A percentile compares a stretch with the other conserved stretches of the same genome.
Conservation (phyloP, 2,888 invertebrate genomes). For the Acrocyrtus sp. region DNA sequence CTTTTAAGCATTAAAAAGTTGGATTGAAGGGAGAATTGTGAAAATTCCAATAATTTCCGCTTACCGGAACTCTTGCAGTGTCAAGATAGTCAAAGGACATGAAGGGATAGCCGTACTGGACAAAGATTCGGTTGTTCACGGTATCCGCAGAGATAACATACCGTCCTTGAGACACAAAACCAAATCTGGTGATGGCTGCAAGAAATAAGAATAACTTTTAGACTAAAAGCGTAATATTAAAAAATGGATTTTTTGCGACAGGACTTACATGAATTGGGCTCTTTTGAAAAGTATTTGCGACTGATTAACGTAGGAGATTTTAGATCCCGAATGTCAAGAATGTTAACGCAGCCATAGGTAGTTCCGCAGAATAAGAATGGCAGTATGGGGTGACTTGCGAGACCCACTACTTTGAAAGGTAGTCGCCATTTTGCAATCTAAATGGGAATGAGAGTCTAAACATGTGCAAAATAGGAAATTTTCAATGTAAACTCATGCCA, state of each 20-base stretch:
- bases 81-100: conserved; percentile 59
- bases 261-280: conserved; percentile 26
- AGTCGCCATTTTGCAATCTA: conserved; percentile 55
- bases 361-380: conserved; percentile 58
- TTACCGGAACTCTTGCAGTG: conserved; percentile 43
- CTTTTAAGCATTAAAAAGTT: too few species aligned
- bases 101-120: conserved; percentile 57
- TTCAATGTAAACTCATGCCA: too few species aligned
- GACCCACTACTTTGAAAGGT: conserved; percentile 44
- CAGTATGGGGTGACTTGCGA: conserved; percentile 53
- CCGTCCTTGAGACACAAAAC: conserved; percentile 55
- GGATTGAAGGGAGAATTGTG: neutral
- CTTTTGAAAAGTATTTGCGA: conserved; percentile 46
- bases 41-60: neutral
- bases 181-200: conserved; percentile 54
- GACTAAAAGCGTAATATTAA: neutral
- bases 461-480: too few species aligned
- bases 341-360: conserved; percentile 52
- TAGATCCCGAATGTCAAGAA: conserved; percentile 52
- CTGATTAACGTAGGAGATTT: conserved; percentile 53
- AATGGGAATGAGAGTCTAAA: too few species aligned
- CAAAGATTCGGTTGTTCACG: conserved; percentile 45
- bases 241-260: neutral
- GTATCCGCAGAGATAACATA: conserved; percentile 56
- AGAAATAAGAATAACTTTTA: neutral